Evolutionary conservation across 2,113 vertebrate genomes (phyloP), one percentile per base, ranked within the genome.

Genomic region (Narcine bancroftii): DNA sequence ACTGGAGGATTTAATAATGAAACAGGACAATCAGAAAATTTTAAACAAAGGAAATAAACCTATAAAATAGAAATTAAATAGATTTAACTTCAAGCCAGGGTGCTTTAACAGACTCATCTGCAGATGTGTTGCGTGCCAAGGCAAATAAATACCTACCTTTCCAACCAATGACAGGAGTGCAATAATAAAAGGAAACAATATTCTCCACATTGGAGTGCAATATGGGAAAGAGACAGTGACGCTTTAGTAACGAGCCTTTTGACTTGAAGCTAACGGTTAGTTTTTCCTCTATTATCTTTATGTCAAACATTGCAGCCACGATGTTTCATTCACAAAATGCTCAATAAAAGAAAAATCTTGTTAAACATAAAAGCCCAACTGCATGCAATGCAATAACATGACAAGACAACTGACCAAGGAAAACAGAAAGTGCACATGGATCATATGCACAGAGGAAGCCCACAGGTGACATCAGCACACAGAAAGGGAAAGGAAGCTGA

Each of bases 41-140:
- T 95, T 94, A 95, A 93, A 95, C 93, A 33, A 76, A 92, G 93
- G 17, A 91, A 91, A 69, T 65, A 69, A 91, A 71, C 63, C 39
- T 69, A 33, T 65, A 91, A 71, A 91, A 71, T 47, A 93, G 94
- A 95, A 95, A 95, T 47, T 26, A 91, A 96, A 95, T 94, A 96
- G 97, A 99, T 97, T 97, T 95, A 97, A 97, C 97, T 91, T 98
- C 97, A 98, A 98, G 98, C 98, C 98, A 97, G 96, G 97, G 98
- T 98, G 97, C 97, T 98, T 97, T 97, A 95, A 98, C 97, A 98
- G 97, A 98, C 98, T 98, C 96, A 96, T 99, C 97, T 98, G 98
- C 96, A 98, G 96, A 97, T 98, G 97, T 97, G 97, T 97, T 91
- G 97, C 96, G 98, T 98, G 97, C 97, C 96, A 96, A 97, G 98